A percentile compares a stretch with the other conserved stretches of the same genome.
Conservation (phyloP, 1,140 invertebrate genomes). For the Drosophila aff. region DNA sequence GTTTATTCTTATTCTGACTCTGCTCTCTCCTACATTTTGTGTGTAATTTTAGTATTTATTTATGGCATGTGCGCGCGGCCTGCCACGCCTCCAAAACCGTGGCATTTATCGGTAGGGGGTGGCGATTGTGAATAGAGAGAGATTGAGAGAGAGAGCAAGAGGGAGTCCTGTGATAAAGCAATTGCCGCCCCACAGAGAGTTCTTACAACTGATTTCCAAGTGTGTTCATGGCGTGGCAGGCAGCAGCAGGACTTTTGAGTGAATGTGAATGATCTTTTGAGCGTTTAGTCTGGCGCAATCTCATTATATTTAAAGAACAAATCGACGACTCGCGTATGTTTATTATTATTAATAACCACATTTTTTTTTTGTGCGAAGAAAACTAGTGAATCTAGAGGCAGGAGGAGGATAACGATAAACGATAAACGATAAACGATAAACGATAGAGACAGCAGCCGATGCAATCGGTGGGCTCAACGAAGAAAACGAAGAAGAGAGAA, state of each 20-base stretch:
- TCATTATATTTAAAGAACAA: conserved; percentile 66
- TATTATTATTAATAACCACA: conserved; percentile 15
- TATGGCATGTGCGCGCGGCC: conserved; percentile 25
- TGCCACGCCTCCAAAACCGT: conserved; percentile 38
- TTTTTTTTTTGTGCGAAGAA: conserved; percentile 32
- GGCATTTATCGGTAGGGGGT: conserved; percentile 57
- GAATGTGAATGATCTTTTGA: conserved; percentile 31
- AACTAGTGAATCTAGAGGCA: conserved; percentile 2
- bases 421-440: background rate
- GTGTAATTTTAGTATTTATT: conserved; percentile 41
- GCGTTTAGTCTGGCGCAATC: conserved; percentile 57
- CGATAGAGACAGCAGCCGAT: conserved; percentile 25
- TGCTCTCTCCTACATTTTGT: conserved; percentile 25
- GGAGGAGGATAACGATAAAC: background rate
- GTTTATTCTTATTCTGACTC: conserved; percentile 26
- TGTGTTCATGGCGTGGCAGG: conserved; percentile 41
- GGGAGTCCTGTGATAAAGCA: conserved; percentile 26
- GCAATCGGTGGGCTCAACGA: conserved; percentile 40
- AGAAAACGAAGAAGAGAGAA: conserved; percentile 5
- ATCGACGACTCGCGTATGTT: conserved; percentile 16
- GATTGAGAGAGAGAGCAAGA: background rate
- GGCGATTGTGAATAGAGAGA: conserved; percentile 20
- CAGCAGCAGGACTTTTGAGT: conserved; percentile 2
- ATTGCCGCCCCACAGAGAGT: background rate
- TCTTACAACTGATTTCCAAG: conserved; percentile 25